Evolutionary conservation across 2,888 invertebrate genomes (phyloP).

Genomic region (Microplitis deprimator): DNA sequence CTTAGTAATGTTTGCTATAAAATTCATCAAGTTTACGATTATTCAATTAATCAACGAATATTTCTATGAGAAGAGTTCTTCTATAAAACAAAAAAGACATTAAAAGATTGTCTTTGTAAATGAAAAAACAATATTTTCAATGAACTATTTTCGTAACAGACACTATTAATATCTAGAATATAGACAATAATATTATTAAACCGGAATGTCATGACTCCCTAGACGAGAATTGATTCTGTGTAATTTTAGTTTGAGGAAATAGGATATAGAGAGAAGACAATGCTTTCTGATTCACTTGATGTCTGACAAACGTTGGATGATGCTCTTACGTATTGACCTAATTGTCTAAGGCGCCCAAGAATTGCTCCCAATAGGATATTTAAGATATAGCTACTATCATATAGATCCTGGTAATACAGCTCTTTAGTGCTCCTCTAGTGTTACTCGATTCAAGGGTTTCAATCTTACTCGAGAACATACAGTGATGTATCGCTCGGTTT

Average conservation of each 20-base stretch:
- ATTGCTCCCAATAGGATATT: background rate
- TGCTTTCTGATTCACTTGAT: background rate
- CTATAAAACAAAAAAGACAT: too few relatives aligned
- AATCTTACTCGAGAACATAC: slow-evolving; percentile 23
- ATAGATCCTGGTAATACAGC: background rate
- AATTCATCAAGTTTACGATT: too few relatives aligned
- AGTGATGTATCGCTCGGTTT: slow-evolving; percentile 37
- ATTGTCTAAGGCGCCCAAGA: slow-evolving; percentile 20
- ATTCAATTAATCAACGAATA: too few relatives aligned
- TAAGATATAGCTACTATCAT: background rate
- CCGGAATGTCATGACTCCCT: background rate
- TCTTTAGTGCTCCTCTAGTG: background rate
- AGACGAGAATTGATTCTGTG: background rate
- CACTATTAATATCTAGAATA: background rate
- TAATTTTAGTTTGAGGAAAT: background rate
- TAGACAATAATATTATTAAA: slow-evolving; percentile 3
- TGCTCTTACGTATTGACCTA: slow-evolving; percentile 5
- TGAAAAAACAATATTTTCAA: background rate
- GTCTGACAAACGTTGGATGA: slow-evolving; percentile 9
- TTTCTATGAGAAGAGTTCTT: too few relatives aligned
- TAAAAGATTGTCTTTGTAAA: background rate
- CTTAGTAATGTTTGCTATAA: too few relatives aligned
- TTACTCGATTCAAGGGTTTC: slow-evolving; percentile 22
- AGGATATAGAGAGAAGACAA: background rate
- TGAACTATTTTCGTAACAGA: background rate